Evolutionary conservation across 1,140 invertebrate genomes (phyloP).

Genomic region (Pemphigus obesinymphae): DNA sequence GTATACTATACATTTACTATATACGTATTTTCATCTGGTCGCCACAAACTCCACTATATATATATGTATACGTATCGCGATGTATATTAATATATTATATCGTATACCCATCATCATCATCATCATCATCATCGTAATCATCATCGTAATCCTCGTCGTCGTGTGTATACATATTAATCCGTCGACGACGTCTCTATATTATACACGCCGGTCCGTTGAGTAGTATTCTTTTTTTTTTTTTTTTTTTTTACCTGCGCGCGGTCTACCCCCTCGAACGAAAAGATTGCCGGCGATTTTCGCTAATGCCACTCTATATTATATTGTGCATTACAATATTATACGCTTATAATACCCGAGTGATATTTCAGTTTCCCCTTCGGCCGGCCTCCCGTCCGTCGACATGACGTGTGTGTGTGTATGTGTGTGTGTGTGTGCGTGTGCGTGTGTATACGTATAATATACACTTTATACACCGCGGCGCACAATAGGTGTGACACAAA

Average conservation of each 20-base stretch:
- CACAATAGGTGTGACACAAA: slow-evolving; percentile 17
- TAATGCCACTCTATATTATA: no score
- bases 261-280: no score
- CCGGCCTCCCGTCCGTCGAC: not conserved
- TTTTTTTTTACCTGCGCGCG: no score
- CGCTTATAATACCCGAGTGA: not conserved
- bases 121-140: not conserved
- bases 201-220: no score
- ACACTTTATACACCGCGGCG: not conserved
- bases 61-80: not conserved
- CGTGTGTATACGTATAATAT: not conserved
- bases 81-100: not conserved
- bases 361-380: not conserved
- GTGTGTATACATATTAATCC: no score
- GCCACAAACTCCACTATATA: not conserved
- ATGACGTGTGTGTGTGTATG: not conserved
- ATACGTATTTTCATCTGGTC: not conserved
- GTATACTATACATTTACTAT: not conserved
- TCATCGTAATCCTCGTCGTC: not conserved
- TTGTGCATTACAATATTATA: no score
- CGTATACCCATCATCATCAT: not conserved
- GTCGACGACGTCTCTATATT: no score
- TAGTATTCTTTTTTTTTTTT: no score
- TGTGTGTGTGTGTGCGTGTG: no score
- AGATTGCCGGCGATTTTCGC: not conserved